Evolutionary conservation across 2,113 vertebrate genomes (phyloP).

Genomic region (Propithecus coquereli): DNA sequence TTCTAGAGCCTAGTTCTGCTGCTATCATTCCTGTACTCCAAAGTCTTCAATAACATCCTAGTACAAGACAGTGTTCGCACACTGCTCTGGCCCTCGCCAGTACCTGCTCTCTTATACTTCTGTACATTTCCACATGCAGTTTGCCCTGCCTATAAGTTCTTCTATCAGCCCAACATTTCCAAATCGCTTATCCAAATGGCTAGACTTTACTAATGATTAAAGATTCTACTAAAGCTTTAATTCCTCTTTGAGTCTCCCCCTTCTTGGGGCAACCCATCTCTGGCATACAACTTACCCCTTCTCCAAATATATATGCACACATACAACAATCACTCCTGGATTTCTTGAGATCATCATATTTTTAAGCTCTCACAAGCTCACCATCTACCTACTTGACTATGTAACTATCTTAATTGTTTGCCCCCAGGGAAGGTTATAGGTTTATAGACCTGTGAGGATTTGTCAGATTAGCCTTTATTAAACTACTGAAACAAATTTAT

Average conservation of each 20-base stretch:
- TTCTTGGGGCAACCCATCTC: background rate
- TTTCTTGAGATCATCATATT: background rate
- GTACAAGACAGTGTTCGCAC: background rate
- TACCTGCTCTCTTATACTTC: background rate
- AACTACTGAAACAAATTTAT: background rate
- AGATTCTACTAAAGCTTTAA: background rate
- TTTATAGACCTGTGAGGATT: background rate
- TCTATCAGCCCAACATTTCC: background rate
- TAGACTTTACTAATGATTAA: background rate
- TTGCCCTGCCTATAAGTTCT: background rate
- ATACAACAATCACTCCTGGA: background rate
- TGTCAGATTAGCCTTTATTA: background rate
- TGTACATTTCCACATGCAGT: background rate
- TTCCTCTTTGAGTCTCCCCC: background rate
- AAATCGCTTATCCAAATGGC: background rate
- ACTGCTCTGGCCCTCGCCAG: background rate
- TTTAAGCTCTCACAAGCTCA: background rate
- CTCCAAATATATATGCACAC: background rate
- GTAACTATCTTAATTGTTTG: background rate
- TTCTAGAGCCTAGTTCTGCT: background rate
- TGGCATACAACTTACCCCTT: background rate
- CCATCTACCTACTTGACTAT: background rate
- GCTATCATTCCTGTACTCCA: background rate
- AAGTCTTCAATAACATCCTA: background rate
- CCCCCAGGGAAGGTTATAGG: background rate